Evolutionary conservation across 2,888 invertebrate species (phyloP).

Genomic region (Camptogramma bilineatum): DNA sequence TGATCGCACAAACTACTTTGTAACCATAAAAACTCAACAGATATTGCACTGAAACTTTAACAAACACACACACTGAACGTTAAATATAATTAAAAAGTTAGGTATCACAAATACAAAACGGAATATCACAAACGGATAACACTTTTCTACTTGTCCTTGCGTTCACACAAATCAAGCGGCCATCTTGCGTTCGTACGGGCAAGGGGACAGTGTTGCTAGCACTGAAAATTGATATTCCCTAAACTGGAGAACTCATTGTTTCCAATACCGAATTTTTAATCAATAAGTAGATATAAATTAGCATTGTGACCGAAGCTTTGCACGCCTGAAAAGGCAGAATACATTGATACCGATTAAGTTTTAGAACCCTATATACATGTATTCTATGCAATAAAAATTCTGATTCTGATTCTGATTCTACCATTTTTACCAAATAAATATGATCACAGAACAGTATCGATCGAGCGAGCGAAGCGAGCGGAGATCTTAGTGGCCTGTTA

Average conservation of each 20-base stretch:
- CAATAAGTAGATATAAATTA: too few species aligned
- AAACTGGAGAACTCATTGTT: neutral
- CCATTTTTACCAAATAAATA: too few species aligned
- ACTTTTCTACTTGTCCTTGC: constrained; percentile 82
- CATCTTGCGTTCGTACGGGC: constrained; percentile 82
- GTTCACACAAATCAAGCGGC: constrained; percentile 83
- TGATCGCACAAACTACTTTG: constrained; percentile 77
- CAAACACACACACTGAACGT: constrained; percentile 71
- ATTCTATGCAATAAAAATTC: too few species aligned
- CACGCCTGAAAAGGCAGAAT: too few species aligned
- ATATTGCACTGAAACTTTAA: constrained; percentile 74
- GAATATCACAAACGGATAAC: constrained; percentile 77
- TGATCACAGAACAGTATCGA: too few species aligned
- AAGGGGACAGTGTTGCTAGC: constrained; percentile 64
- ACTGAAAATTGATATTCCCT: constrained; percentile 39
- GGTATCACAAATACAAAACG: constrained; percentile 72
- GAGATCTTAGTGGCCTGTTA: too few species aligned
- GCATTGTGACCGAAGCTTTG: too few species aligned
- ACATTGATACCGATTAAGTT: too few species aligned
- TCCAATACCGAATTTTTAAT: too few species aligned
- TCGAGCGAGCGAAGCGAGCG: too few species aligned
- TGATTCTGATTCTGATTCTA: too few species aligned
- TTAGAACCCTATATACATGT: too few species aligned
- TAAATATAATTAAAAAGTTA: constrained; percentile 67
- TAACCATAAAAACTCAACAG: constrained; percentile 77